A percentile compares a stretch with the other conserved stretches of the same genome.
Conservation (phyloP, 2,113 vertebrate species). For the Nycticryphes semicollaris region DNA sequence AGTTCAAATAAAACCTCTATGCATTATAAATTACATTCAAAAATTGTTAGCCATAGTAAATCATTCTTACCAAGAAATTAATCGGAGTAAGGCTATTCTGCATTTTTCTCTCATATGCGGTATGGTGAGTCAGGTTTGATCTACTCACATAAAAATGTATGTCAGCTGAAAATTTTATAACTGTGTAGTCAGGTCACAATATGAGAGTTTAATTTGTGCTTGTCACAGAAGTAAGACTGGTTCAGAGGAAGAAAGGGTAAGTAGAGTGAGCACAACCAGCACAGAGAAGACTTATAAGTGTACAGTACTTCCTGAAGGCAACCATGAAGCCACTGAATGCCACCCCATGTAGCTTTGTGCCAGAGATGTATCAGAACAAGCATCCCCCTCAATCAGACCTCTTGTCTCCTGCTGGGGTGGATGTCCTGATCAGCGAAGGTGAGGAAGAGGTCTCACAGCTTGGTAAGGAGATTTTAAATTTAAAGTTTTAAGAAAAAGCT, state of each 20-base stretch:
- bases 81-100: not conserved
- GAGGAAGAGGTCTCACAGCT: not conserved
- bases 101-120: not conserved
- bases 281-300: not conserved
- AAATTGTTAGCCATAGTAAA: not conserved
- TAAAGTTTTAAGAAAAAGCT: not conserved
- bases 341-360: not conserved
- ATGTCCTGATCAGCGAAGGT: not conserved
- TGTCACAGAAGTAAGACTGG: not conserved
- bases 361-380: not conserved
- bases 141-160: not conserved
- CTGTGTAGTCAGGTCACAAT: accelerated
- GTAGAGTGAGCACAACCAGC: not conserved
- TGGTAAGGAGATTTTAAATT: not conserved
- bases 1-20: not conserved
- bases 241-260: not conserved
- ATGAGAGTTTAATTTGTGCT: not conserved
- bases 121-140: not conserved
- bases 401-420: not conserved
- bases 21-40: not conserved
- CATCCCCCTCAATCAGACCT: not conserved
- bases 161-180: not conserved
- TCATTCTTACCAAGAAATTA: not conserved
- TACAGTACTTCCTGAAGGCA: not conserved
- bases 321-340: not conserved